Evolutionary conservation across 2,797 vertebrate species (phyloP), one percentile per base, ranked within the genome.

Genomic region (Hoplostethus atlanticus): DNA sequence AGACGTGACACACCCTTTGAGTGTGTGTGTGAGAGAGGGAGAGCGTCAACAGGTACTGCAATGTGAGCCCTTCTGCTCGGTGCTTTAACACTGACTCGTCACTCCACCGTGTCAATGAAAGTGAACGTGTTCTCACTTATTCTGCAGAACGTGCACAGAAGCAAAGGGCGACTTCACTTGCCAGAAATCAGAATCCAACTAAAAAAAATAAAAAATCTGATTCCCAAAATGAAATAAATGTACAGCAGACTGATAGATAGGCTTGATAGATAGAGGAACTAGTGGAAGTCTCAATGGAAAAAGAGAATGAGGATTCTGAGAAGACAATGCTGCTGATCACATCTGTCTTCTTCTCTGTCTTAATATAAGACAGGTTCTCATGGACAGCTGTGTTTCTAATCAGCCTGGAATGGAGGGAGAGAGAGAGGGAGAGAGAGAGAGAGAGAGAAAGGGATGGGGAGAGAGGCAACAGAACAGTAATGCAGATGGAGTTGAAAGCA

Each of bases 101-200:
- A 66, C 68, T 80, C 71, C 78, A 60, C 71, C 80, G 85, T 79
- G 73, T 64, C 75, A 65, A 57, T 68, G 60, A 84, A 81, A 80
- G 88, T 84, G 63, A 83, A 84, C 76, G 65, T 83, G 85, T 87
- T 79, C 75, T 74, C 80, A 84, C 73, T 84, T 83, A 25, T 21
- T 59, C 48, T 11, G 44, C 48, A 65, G 47, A 64, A 17, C 0
- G n/a, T n/a, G n/a, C 12, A 58, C 57, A 30, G n/a, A 53, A 31
- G 25, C 51, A 67, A 17, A 55, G 64, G 65, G 53, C 62, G 34
- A 36, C 1, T 52, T 71, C 68, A 54, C 53, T 38, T 2, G 16
- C 16, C 47, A 0, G 12, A 64, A 75, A 63, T 40, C 44, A 1
- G 40, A 57, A 59, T 36, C 55, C 2, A 63, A n/a, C n/a, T 6